Evolutionary conservation across 2,888 invertebrate species (phyloP).

Genomic region (Stenurella melanura): DNA sequence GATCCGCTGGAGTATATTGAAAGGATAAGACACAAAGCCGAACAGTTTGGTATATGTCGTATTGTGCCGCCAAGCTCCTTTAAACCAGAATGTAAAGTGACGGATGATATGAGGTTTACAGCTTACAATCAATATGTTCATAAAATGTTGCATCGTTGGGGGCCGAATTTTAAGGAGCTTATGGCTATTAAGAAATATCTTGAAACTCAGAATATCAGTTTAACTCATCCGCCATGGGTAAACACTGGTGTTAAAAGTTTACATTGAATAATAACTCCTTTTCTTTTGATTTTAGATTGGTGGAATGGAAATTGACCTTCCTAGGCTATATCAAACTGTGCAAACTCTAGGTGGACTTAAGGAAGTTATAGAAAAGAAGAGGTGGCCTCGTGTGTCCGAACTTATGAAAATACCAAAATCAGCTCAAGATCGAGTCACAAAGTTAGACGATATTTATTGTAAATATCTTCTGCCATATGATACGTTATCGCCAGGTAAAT

Average conservation of each 20-base stretch:
- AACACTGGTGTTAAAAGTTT: conserved; percentile 56
- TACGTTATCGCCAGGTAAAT: conserved; percentile 82
- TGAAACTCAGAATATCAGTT: conserved; percentile 83
- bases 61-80: conserved; percentile 89
- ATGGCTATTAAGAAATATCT: conserved; percentile 89
- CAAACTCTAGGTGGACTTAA: conserved; percentile 90
- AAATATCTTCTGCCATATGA: conserved; percentile 94
- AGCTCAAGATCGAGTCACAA: conserved; percentile 86
- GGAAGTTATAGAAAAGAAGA: conserved; percentile 90
- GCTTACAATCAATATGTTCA: conserved; percentile 94
- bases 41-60: conserved; percentile 88
- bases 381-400: conserved; percentile 92
- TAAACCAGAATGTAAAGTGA: conserved; percentile 85
- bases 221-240: conserved; percentile 87
- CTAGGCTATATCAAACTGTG: conserved; percentile 89
- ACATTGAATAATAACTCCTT: background rate
- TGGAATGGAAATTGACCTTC: conserved; percentile 92
- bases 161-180: conserved; percentile 88
- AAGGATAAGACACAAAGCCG: conserved; percentile 84
- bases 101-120: conserved; percentile 90
- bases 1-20: conserved; percentile 92
- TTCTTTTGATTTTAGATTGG: conserved; percentile 79
- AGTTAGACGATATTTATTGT: conserved; percentile 92
- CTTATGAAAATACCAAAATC: conserved; percentile 89
- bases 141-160: conserved; percentile 91